Evolutionary conservation across 2,797 vertebrate species (phyloP), one percentile per base, ranked within the genome.

Genomic region (Scolopax rusticola): DNA sequence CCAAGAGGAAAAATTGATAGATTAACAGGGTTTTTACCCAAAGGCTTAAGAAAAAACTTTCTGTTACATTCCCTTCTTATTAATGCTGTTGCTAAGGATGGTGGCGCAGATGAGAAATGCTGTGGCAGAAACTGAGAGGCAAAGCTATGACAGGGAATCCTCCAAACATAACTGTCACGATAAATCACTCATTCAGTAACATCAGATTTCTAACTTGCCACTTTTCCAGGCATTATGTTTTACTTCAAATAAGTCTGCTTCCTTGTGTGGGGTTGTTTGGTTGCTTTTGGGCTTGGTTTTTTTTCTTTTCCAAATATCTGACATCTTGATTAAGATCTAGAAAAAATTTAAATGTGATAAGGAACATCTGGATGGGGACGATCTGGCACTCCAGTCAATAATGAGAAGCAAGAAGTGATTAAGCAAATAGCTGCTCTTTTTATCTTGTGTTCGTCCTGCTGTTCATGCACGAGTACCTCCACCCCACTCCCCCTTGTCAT

Each of bases 401-500:
- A 82, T 0, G 2, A 60, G 74, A 84, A 82, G 48, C 43, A 90
- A 70, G 57, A 84, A 38, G 40, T 74, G 71, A 87, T 41, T 74
- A 90, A 93, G 84, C 48, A 92, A 93, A 33, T 74, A 82, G 57
- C 38, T 56, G 40, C 32, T 81, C 48, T 87, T 92, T 94, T 79
- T 47, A 32, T 70, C 64, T 54, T 28, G 9, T 7, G 24, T 69
- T 87, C 1, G 0, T 16, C 38, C 74, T 69, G 48, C 61, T 73
- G 74, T 14, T 95, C 41, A 57, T 2, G 4, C 64, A 73, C 60
- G 78, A 87, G 45, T 67, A 51, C 30, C 30, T 83, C 43, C 59
- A 14, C 27, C 53, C n/a, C 76, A 16, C 63, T 84, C 57, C 33
- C 57, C 68, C 28, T 9, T 1, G 7, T 60, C 69, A 15, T 12